Conservation (phyloP, 2,888 invertebrate species). For the Hyposoter didymator region DNA sequence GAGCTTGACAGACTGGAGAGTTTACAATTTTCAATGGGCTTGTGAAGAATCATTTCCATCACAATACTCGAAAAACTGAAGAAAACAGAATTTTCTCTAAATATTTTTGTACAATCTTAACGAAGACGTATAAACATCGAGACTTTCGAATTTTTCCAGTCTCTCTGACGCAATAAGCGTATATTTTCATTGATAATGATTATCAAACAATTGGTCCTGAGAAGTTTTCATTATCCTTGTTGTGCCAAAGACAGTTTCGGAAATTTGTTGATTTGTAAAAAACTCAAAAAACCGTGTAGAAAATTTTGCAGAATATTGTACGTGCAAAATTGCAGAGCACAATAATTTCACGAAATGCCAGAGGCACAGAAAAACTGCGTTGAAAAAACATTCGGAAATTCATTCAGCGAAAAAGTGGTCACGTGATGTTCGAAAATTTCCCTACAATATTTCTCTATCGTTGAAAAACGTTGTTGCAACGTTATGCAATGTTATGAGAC, state of each 20-base stretch:
- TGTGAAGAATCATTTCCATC: background rate
- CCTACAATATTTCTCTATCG: background rate
- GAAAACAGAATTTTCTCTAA: background rate
- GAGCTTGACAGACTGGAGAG: background rate
- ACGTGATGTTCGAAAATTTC: background rate
- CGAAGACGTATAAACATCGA: background rate
- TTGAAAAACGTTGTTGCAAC: background rate
- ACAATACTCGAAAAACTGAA: background rate
- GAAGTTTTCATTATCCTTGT: background rate
- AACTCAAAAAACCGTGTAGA: background rate
- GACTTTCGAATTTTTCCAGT: background rate
- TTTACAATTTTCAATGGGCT: background rate
- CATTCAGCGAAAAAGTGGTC: background rate
- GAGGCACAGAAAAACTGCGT: background rate
- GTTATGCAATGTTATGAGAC: background rate
- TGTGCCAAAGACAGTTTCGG: background rate
- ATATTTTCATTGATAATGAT: conserved; percentile 37
- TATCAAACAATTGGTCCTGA: conserved; percentile 20
- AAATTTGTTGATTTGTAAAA: background rate
- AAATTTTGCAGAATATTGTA: background rate
- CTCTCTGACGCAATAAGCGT: conserved; percentile 13
- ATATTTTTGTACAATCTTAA: background rate
- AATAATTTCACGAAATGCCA: background rate
- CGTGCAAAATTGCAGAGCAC: background rate
- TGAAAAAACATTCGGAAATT: background rate